These are phyloP conservation scores for Alloplasta piceator DNA, from an alignment of 2,888 invertebrate genomes.

Conservation along the genomic window DNA sequence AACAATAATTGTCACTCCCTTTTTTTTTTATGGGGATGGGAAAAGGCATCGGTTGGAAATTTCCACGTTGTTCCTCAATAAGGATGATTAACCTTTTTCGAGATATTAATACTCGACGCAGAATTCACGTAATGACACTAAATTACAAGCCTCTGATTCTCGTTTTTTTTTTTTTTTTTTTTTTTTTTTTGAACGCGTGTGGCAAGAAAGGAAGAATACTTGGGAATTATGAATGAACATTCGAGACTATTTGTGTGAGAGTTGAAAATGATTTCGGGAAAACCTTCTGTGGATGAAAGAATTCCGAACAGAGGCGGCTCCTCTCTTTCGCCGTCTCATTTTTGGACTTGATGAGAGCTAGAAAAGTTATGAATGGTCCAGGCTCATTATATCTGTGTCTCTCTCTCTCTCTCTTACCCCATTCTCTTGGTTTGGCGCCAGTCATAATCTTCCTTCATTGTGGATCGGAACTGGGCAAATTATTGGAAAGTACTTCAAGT, in stretches of 20 bases:
- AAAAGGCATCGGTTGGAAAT: not conserved
- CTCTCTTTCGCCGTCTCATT: slow-evolving; percentile 5
- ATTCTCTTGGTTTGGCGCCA: slow-evolving; percentile 73
- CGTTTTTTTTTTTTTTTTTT: no score
- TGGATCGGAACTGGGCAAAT: no score
- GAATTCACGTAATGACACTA: not conserved
- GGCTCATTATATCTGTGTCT: slow-evolving; percentile 1
- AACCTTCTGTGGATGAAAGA: slow-evolving; percentile 40
- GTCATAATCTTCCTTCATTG: slow-evolving; percentile 76
- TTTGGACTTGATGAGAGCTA: slow-evolving; percentile 16
- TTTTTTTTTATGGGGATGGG: not conserved
- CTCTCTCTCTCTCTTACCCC: slow-evolving; percentile 39
- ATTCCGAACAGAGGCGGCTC: slow-evolving; percentile 28
- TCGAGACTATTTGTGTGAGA: not conserved
- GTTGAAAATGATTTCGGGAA: slow-evolving; percentile 25
- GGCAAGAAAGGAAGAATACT: not conserved
- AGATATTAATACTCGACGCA: not conserved
- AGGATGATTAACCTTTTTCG: not conserved
- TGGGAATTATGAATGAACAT: slow-evolving; percentile 52
- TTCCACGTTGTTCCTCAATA: slow-evolving; percentile 1
- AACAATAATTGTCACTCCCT: slow-evolving; percentile 40
- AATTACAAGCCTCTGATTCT: no score
- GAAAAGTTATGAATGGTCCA: slow-evolving; percentile 75
- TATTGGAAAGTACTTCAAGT: no score
- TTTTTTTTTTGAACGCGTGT: no score